phyloP scores from a whole-genome alignment of 2,113 vertebrate species.

The Acrocephalus arundinaceus region DNA sequence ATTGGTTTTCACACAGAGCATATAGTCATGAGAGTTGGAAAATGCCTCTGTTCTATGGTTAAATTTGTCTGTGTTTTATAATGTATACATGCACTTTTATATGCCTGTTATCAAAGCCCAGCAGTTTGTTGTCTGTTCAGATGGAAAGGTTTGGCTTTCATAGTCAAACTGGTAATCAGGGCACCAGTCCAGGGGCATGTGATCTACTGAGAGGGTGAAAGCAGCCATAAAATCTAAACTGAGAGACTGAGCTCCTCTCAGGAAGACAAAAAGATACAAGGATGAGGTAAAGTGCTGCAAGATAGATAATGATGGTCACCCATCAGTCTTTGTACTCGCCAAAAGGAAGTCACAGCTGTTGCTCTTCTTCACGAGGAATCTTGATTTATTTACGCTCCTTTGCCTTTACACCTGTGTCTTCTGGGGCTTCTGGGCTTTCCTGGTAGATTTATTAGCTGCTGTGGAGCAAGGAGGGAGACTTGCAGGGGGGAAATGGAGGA shows the following conservation, averaged over 20 bases:
- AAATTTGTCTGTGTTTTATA: background rate
- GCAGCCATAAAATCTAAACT: background rate
- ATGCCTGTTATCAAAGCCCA: background rate
- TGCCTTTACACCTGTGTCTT: constrained; percentile 38
- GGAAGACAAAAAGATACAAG: background rate
- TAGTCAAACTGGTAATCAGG: background rate
- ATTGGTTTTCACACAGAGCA: background rate
- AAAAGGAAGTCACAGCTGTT: constrained; percentile 22
- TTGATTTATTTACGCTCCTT: background rate
- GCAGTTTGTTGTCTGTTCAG: background rate
- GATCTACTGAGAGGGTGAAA: background rate
- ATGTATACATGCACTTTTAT: background rate
- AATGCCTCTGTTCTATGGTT: background rate
- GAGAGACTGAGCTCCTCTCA: background rate
- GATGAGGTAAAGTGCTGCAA: background rate
- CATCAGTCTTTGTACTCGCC: constrained; percentile 1
- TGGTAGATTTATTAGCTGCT: constrained; percentile 65
- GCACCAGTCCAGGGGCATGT: background rate
- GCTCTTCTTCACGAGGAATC: background rate
- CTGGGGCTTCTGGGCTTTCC: constrained; percentile 1
- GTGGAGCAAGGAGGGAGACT: constrained; percentile 17
- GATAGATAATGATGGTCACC: constrained; percentile 29
- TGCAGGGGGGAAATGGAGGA: constrained; percentile 9
- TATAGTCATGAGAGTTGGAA: background rate
- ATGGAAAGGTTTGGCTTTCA: background rate